phyloP scores from a whole-genome alignment of 1,140 invertebrate genomes.

The Agrilus planipennis region DNA sequence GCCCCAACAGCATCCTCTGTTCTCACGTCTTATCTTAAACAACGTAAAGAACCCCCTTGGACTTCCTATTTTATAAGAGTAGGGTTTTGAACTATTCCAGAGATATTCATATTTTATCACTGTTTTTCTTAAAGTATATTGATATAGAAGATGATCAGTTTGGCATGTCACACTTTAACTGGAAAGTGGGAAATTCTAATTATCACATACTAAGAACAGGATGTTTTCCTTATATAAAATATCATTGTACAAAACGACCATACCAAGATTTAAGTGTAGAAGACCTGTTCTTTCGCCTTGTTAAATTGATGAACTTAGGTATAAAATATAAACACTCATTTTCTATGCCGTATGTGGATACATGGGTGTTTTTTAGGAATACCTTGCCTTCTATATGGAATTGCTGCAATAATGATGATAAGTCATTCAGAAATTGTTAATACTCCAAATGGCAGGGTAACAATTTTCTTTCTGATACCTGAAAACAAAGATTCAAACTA shows the following conservation, averaged over 20 bases:
- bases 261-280: slow-evolving; percentile 62
- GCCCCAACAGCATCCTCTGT: slow-evolving; percentile 59
- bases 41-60: slow-evolving; percentile 81
- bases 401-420: slow-evolving; percentile 71
- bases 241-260: slow-evolving; percentile 79
- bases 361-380: slow-evolving; percentile 53
- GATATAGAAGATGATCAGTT: slow-evolving; percentile 72
- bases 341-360: slow-evolving; percentile 9
- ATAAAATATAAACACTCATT: slow-evolving; percentile 21
- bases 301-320: slow-evolving; percentile 91
- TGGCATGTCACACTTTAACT: slow-evolving; percentile 84
- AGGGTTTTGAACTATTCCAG: slow-evolving; percentile 11
- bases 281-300: slow-evolving; percentile 71
- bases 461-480: slow-evolving; percentile 75
- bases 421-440: slow-evolving; percentile 64
- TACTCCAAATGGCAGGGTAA: slow-evolving; percentile 57
- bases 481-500: slow-evolving; percentile 70
- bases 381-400: slow-evolving; percentile 80
- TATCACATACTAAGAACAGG: slow-evolving; percentile 86
- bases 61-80: slow-evolving; percentile 79
- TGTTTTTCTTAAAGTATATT: slow-evolving; percentile 47
- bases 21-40: slow-evolving; percentile 69
- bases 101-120: slow-evolving; percentile 16
- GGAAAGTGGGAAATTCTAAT: slow-evolving; percentile 64
- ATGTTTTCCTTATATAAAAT: slow-evolving; percentile 93